phyloP scores from a whole-genome alignment of 2,113 vertebrate species.

The Coreoperca whiteheadi region DNA sequence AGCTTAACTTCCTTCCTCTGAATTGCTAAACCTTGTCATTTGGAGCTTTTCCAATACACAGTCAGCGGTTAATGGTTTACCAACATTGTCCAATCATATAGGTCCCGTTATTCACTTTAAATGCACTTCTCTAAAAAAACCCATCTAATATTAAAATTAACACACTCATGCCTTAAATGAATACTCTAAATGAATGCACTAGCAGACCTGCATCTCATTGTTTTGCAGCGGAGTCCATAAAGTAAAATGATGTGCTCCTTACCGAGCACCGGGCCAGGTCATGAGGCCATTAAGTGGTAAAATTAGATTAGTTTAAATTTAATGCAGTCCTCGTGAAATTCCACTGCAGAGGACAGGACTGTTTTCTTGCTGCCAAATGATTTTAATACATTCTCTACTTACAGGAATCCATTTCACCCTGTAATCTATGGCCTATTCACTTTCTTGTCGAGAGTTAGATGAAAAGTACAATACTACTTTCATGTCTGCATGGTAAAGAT shows the following conservation, averaged over 20 bases:
- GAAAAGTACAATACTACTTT: background rate
- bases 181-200: background rate
- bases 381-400: constrained; percentile 42
- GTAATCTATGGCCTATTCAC: background rate
- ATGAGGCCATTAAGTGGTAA: constrained; percentile 57
- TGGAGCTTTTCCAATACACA: background rate
- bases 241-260: constrained; percentile 48
- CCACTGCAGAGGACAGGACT: constrained; percentile 19
- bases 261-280: constrained; percentile 37
- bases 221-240: constrained; percentile 48
- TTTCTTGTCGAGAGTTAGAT: background rate
- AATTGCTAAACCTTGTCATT: background rate
- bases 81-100: background rate
- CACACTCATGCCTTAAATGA: constrained; percentile 23
- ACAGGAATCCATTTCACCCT: constrained; percentile 37
- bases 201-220: constrained; percentile 7
- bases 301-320: constrained; percentile 68
- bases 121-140: constrained; percentile 4
- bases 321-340: constrained; percentile 62
- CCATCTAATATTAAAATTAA: background rate
- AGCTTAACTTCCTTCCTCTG: background rate
- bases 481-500: background rate
- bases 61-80: constrained; percentile 3
- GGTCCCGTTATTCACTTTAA: background rate
- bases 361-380: constrained; percentile 32